These are phyloP conservation scores for Gymnothorax javanicus DNA, from an alignment of 2,797 vertebrate species.

Conservation along the genomic window DNA sequence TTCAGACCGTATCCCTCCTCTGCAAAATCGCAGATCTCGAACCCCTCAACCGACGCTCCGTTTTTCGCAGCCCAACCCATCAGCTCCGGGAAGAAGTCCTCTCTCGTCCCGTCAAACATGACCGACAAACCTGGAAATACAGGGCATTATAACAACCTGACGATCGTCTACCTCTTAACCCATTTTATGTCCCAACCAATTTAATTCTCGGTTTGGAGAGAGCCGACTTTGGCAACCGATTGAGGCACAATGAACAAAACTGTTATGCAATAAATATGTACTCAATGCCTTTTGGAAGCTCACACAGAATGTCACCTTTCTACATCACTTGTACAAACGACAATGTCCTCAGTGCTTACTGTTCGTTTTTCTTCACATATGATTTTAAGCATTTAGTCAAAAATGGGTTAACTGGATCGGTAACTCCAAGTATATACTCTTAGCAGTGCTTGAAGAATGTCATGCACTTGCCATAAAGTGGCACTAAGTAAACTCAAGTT, in stretches of 20 bases:
- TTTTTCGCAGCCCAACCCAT: constrained; percentile 89
- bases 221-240: too few relatives aligned
- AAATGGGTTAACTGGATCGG: too few relatives aligned
- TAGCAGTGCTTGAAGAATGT: neutral
- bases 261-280: too few relatives aligned
- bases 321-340: too few relatives aligned
- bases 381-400: too few relatives aligned
- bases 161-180: neutral
- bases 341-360: too few relatives aligned
- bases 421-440: neutral
- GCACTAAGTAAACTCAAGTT: neutral
- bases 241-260: too few relatives aligned
- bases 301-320: too few relatives aligned
- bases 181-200: too few relatives aligned
- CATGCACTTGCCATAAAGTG: neutral
- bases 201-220: too few relatives aligned
- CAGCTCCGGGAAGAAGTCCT: constrained; percentile 87
- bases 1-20: constrained; percentile 90
- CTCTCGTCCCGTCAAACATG: constrained; percentile 88
- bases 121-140: constrained; percentile 81
- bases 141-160: neutral
- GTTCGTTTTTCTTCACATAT: too few relatives aligned
- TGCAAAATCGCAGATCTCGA: constrained; percentile 85
- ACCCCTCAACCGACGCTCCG: constrained; percentile 86
- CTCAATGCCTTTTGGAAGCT: too few relatives aligned